phyloP scores from a whole-genome alignment of 1,140 invertebrate species.

The Drosophila repletoides region DNA sequence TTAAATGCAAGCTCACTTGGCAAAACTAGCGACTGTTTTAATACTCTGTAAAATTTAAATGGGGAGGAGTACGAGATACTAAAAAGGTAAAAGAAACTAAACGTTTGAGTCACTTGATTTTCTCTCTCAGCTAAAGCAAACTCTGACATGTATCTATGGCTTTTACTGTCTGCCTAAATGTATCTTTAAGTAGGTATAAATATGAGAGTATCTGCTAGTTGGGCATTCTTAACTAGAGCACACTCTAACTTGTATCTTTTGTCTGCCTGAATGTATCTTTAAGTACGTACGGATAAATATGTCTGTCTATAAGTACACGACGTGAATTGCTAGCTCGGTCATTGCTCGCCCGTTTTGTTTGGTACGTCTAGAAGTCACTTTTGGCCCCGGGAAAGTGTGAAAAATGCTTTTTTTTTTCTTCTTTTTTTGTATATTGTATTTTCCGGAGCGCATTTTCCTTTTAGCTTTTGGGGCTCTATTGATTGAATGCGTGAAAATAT shows the following conservation, averaged over 20 bases:
- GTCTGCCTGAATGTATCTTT: constrained; percentile 20
- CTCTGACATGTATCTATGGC: too few relatives aligned
- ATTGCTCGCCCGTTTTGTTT: constrained; percentile 31
- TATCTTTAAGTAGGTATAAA: constrained; percentile 21
- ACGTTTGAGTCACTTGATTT: too few relatives aligned
- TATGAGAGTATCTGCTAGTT: too few relatives aligned
- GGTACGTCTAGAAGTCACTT: constrained; percentile 27
- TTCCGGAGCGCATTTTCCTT: constrained; percentile 10
- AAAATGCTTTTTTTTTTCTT: constrained; percentile 24
- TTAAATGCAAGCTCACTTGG: constrained; percentile 52
- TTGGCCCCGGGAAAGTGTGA: constrained; percentile 34
- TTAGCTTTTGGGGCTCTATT: background rate
- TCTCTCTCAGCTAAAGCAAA: too few relatives aligned
- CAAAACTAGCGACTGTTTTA: constrained; percentile 42
- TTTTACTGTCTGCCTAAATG: constrained; percentile 45
- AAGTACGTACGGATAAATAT: constrained; percentile 4
- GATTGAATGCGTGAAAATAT: constrained; percentile 23
- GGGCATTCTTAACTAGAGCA: too few relatives aligned
- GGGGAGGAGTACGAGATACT: too few relatives aligned
- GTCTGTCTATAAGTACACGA: background rate
- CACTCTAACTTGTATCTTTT: too few relatives aligned
- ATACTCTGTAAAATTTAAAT: too few relatives aligned
- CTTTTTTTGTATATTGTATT: too few relatives aligned
- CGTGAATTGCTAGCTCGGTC: constrained; percentile 2
- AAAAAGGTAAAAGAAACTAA: too few relatives aligned